Evolutionary conservation across 2,888 invertebrate genomes (phyloP).

Genomic region (Drosophila quinaria): DNA sequence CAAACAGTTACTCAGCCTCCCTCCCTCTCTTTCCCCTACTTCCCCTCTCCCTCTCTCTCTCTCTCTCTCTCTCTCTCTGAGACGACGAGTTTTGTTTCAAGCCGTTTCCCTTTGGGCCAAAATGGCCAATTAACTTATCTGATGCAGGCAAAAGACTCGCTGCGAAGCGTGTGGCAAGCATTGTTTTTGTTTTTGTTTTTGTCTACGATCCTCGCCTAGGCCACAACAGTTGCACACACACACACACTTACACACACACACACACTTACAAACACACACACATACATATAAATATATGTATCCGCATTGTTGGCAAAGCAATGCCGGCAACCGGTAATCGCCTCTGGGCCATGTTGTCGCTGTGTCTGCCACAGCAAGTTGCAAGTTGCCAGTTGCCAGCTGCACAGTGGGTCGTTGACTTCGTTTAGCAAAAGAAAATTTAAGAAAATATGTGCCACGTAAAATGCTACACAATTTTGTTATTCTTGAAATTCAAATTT

Average conservation of each 20-base stretch:
- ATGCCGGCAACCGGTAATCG: slow-evolving; percentile 43
- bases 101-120: slow-evolving; percentile 71
- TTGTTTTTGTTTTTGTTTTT: slow-evolving; percentile 14
- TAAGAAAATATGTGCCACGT: too few relatives aligned
- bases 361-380: slow-evolving; percentile 43
- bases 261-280: background rate
- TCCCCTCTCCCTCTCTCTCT: background rate
- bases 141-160: slow-evolving; percentile 47
- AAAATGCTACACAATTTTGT: too few relatives aligned
- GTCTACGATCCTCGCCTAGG: slow-evolving; percentile 62
- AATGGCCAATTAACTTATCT: slow-evolving; percentile 77
- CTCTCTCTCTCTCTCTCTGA: background rate
- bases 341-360: slow-evolving; percentile 42
- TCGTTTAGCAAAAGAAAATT: background rate
- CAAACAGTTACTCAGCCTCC: slow-evolving; percentile 8
- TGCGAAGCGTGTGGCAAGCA: slow-evolving; percentile 30
- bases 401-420: background rate
- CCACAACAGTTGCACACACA: slow-evolving; percentile 11
- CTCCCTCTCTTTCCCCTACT: background rate
- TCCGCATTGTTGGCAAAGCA: slow-evolving; percentile 61
- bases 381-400: background rate
- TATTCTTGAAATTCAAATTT: too few relatives aligned
- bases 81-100: slow-evolving; percentile 30
- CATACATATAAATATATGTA: slow-evolving; percentile 27
- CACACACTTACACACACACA: slow-evolving; percentile 6